Conservation (phyloP, 2,888 invertebrate species). For the Bombylius major region DNA sequence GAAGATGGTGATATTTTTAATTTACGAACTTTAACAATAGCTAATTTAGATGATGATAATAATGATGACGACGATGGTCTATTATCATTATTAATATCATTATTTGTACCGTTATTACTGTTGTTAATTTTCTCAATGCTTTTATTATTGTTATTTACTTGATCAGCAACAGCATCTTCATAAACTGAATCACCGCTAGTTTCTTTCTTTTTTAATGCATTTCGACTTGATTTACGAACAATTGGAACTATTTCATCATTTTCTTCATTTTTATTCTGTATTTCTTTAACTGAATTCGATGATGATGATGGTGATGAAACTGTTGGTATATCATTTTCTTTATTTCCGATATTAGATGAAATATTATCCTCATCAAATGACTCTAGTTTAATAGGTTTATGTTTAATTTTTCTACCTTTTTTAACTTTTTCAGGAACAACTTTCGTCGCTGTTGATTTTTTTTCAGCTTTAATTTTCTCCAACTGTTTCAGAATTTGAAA, state of each 20-base stretch:
- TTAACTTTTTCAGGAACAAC: neutral
- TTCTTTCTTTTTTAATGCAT: conserved; percentile 3
- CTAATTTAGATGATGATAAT: neutral
- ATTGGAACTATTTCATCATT: conserved; percentile 6
- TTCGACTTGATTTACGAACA: conserved; percentile 1
- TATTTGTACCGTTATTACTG: conserved; percentile 17
- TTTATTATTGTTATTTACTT: neutral
- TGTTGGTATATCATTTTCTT: neutral
- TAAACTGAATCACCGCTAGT: conserved; percentile 27
- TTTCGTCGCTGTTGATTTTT: no score
- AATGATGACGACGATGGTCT: no score
- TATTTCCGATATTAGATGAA: no score
- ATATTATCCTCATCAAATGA: neutral
- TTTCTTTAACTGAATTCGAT: neutral
- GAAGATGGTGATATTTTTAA: no score
- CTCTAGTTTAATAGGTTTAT: conserved; percentile 1
- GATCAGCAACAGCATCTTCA: conserved; percentile 33
- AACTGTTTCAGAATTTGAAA: no score
- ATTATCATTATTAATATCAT: neutral
- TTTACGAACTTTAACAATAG: neutral
- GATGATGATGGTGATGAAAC: no score
- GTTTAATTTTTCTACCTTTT: conserved; percentile 3
- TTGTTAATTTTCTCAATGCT: conserved; percentile 8
- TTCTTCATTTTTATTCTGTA: neutral
- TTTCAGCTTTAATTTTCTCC: conserved; percentile 13